Evolutionary conservation across 2,888 invertebrate genomes (phyloP).

Genomic region (Cosmorhoe ocellata): DNA sequence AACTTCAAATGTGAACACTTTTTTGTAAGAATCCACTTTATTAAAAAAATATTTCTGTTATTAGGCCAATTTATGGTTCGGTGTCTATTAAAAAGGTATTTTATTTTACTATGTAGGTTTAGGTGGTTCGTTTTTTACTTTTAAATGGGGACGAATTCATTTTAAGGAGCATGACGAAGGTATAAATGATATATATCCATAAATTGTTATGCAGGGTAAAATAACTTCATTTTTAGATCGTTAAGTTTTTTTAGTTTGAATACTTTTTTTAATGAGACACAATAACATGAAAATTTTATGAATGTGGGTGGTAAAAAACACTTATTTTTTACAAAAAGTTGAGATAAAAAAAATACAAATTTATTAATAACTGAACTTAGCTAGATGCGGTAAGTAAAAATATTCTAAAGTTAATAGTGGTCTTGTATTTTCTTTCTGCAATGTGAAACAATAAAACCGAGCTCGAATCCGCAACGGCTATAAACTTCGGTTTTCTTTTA

Average conservation of each 20-base stretch:
- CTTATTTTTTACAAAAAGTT: no score
- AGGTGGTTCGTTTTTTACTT: slow-evolving; percentile 57
- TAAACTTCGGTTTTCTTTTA: slow-evolving; percentile 65
- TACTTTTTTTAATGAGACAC: slow-evolving; percentile 6
- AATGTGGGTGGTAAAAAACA: background rate
- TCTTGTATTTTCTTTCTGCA: slow-evolving; percentile 15
- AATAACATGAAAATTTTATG: slow-evolving; percentile 2
- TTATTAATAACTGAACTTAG: no score
- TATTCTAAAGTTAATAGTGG: no score
- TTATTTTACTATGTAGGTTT: slow-evolving; percentile 76
- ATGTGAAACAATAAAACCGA: slow-evolving; percentile 43
- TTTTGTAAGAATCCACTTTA: slow-evolving; percentile 63
- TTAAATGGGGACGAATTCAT: slow-evolving; percentile 58
- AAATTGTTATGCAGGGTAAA: slow-evolving; percentile 33
- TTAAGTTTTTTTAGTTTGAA: slow-evolving; percentile 18
- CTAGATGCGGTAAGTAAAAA: no score
- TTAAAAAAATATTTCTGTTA: slow-evolving; percentile 75
- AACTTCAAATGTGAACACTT: slow-evolving; percentile 68
- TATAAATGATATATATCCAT: slow-evolving; percentile 36
- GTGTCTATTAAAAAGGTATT: slow-evolving; percentile 69
- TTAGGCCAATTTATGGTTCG: slow-evolving; percentile 73
- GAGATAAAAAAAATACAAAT: no score
- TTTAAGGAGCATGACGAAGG: slow-evolving; percentile 38
- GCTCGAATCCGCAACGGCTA: slow-evolving; percentile 58
- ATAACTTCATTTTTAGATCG: slow-evolving; percentile 41